Evolutionary conservation across 2,113 vertebrate genomes (phyloP), one percentile per base, ranked within the genome.

Genomic region (Pogonocichla stellata): DNA sequence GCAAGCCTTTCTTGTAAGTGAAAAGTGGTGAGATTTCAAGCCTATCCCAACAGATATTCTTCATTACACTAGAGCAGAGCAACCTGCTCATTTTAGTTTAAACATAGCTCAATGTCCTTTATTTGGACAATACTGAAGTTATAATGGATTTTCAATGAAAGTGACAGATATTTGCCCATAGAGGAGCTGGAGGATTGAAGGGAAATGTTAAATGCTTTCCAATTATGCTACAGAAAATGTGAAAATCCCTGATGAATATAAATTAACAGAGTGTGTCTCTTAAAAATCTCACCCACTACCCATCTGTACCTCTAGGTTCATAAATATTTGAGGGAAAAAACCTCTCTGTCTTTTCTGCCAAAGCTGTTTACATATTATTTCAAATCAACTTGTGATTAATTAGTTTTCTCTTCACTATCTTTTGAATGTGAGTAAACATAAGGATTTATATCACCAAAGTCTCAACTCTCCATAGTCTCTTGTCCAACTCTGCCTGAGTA

Each of bases 241-340:
- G 43, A 65, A 82, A 92, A 62, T 61, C 33, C 42, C 77, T 12
- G 10, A 22, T 58, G 71, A 70, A 82, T 83, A 66, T 40, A 86
- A 95, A 88, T 90, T 64, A 82, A 31, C 10, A 54, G 61, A 73
- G 4, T 29, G 12, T 16, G 48, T n/a, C 69, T 91, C 36, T 91
- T 88, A 80, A 90, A 95, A 93, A 83, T 73, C 71, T 90, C 93
- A 94, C 90, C 81, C 78, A 94, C 93, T 58, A 92, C 70, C 87
- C 90, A 95, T 91, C 91, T 95, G 92, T 82, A 80, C n/a, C 81
- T 79, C 88, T 65, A 91, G 34, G 50, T 26, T 80, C 57, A 67
- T 61, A 94, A 93, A 81, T 90, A 86, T 66, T 70, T 74, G 67
- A 88, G 38, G 25, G 8, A 80, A 79, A 28, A 43, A 34, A 19